A percentile compares a stretch with the other conserved stretches of the same genome.
These are phyloP conservation scores for Cryptops parisi DNA, from an alignment of 2,888 invertebrate genomes.

Conservation along the genomic window DNA sequence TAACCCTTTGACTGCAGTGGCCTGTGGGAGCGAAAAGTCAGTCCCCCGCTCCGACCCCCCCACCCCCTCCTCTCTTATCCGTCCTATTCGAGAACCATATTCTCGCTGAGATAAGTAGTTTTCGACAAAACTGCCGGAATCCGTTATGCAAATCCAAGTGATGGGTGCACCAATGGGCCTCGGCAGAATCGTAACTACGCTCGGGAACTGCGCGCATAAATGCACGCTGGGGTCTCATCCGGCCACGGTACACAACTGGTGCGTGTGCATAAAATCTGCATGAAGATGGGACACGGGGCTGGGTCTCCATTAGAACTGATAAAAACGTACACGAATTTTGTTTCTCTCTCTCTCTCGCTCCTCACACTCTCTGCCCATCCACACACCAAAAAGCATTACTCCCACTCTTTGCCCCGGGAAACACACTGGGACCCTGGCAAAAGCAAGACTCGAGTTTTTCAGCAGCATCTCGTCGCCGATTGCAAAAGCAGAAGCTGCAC, in stretches of 20 bases:
- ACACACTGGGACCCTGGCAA: no score
- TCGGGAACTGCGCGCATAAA: neutral
- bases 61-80: neutral
- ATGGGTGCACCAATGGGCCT: slow-evolving; percentile 2
- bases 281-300: neutral
- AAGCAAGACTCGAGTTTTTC: no score
- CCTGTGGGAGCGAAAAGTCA: no score
- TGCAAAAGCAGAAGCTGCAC: no score
- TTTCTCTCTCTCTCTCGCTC: neutral
- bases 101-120: slow-evolving; percentile 12
- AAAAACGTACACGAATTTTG: neutral
- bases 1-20: no score
- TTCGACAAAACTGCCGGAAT: slow-evolving; percentile 7
- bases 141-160: slow-evolving; percentile 4
- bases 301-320: neutral
- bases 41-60: no score
- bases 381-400: no score
- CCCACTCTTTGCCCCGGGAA: no score
- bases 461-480: no score
- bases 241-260: neutral
- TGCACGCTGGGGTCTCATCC: slow-evolving; percentile 4
- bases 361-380: no score
- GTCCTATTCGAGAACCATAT: slow-evolving; percentile 7
- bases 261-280: slow-evolving; percentile 6
- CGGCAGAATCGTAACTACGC: slow-evolving; percentile 2